phyloP scores from a whole-genome alignment of 2,888 invertebrate genomes.

The Drosophila infuscata region DNA sequence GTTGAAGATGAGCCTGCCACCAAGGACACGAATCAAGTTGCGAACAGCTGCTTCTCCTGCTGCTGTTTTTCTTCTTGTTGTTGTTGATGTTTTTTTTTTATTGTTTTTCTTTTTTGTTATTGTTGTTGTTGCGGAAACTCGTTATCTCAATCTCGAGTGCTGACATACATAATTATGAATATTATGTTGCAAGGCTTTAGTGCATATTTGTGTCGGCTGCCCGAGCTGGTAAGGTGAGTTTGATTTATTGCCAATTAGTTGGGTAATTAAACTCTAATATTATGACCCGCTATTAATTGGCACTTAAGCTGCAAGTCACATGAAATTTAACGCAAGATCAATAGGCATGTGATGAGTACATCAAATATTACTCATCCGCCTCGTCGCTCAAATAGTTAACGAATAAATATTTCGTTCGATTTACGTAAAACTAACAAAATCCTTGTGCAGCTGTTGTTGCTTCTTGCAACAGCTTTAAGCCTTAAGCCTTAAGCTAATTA shows the following conservation, averaged over 20 bases:
- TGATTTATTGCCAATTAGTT: conserved; percentile 66
- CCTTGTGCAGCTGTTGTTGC: neutral
- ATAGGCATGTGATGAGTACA: conserved; percentile 12
- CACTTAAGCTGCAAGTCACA: conserved; percentile 40
- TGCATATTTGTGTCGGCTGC: conserved; percentile 44
- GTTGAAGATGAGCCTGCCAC: conserved; percentile 9
- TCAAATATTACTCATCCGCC: conserved; percentile 42
- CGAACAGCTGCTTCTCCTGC: conserved; percentile 14
- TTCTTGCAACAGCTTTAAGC: conserved; percentile 24
- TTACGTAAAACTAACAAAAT: conserved; percentile 4
- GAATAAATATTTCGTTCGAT: conserved; percentile 13
- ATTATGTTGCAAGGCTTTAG: conserved; percentile 59
- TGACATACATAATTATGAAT: conserved; percentile 58
- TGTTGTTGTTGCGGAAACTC: neutral
- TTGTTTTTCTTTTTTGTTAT: neutral
- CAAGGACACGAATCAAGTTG: conserved; percentile 35
- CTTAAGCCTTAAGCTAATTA: conserved; percentile 42
- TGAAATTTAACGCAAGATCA: conserved; percentile 19
- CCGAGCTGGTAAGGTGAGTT: conserved; percentile 35
- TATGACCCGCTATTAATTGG: conserved; percentile 38
- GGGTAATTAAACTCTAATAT: conserved; percentile 46
- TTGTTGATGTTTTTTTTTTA: neutral
- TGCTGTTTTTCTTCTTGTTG: neutral
- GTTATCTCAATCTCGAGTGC: conserved; percentile 26
- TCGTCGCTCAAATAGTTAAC: conserved; percentile 3